A percentile compares a stretch with the other conserved stretches of the same genome.
phyloP scores from a whole-genome alignment of 2,888 invertebrate genomes.

The Pogonocherus hispidulus region DNA sequence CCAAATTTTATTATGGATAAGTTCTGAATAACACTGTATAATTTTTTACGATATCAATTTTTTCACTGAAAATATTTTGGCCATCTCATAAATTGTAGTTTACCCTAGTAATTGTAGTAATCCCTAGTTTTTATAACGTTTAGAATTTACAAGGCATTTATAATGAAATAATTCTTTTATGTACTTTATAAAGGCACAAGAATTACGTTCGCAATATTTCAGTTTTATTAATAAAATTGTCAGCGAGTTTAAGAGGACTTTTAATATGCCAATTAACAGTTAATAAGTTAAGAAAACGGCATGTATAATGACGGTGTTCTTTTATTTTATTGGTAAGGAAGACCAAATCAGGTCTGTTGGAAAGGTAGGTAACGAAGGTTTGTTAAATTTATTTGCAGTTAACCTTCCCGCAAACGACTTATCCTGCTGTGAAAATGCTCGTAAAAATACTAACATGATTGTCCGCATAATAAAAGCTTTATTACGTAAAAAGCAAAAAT shows the following conservation, averaged over 20 bases:
- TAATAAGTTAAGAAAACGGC: slow-evolving; percentile 31
- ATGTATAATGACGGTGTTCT: slow-evolving; percentile 34
- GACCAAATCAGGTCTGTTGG: slow-evolving; percentile 41
- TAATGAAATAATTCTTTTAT: too few species aligned
- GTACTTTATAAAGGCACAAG: too few species aligned
- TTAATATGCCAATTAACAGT: slow-evolving; percentile 26
- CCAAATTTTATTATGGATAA: too few species aligned
- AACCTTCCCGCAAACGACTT: slow-evolving; percentile 56
- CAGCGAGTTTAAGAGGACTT: slow-evolving; percentile 16
- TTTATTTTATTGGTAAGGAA: slow-evolving; percentile 35
- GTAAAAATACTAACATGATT: slow-evolving; percentile 59
- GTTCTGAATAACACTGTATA: too few species aligned
- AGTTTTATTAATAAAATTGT: slow-evolving; percentile 22
- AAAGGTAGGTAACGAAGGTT: slow-evolving; percentile 54
- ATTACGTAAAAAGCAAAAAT: slow-evolving; percentile 45
- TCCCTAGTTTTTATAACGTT: too few species aligned
- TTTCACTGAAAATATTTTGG: too few species aligned
- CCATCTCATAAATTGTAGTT: too few species aligned
- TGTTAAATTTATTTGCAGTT: slow-evolving; percentile 56
- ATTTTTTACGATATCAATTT: too few species aligned
- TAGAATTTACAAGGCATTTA: too few species aligned
- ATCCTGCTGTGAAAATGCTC: slow-evolving; percentile 58
- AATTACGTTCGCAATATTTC: background rate
- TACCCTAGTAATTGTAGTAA: too few species aligned
- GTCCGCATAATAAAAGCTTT: slow-evolving; percentile 55